Percentiles rank a stretch among this genome's conserved stretches.
These are phyloP conservation scores for Entelurus aequoreus DNA, from an alignment of 2,113 vertebrate genomes.

Conservation along the genomic window DNA sequence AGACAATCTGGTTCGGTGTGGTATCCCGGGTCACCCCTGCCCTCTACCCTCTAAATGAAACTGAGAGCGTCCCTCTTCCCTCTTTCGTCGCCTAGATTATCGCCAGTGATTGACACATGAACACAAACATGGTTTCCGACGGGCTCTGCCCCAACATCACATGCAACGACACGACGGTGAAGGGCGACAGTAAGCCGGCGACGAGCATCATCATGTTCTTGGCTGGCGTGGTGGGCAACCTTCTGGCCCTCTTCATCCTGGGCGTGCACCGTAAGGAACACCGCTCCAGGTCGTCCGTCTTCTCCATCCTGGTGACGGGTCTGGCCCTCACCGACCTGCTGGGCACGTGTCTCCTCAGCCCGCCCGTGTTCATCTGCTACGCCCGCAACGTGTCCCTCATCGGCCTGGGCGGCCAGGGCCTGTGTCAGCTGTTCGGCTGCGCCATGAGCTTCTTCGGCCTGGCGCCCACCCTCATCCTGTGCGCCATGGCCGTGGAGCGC, in stretches of 20 bases:
- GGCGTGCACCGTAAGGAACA: constrained; percentile 71
- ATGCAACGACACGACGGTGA: constrained; percentile 42
- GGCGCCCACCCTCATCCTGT: constrained; percentile 81
- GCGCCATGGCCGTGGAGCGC: constrained; percentile 84
- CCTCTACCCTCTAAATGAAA: neutral
- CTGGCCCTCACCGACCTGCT: constrained; percentile 82
- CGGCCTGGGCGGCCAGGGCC: constrained; percentile 44
- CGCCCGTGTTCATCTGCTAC: constrained; percentile 81
- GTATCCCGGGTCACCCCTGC: neutral
- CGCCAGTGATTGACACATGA: constrained; percentile 25
- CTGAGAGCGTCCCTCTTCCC: neutral
- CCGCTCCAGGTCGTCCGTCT: constrained; percentile 75
- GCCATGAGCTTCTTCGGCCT: constrained; percentile 85
- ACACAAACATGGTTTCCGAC: constrained; percentile 41
- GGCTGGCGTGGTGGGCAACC: constrained; percentile 77
- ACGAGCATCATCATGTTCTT: constrained; percentile 82
- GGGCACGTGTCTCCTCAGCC: constrained; percentile 85
- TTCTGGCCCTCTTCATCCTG: constrained; percentile 81
- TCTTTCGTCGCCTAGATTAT: neutral
- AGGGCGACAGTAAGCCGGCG: constrained; percentile 57
- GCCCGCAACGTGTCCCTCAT: constrained; percentile 70
- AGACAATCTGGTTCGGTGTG: neutral
- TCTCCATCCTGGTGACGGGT: constrained; percentile 84
- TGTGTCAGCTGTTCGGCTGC: constrained; percentile 80
- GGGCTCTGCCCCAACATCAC: constrained; percentile 63